Conservation (phyloP, 2,113 vertebrate species). For the Shinisaurus crocodilurus region DNA sequence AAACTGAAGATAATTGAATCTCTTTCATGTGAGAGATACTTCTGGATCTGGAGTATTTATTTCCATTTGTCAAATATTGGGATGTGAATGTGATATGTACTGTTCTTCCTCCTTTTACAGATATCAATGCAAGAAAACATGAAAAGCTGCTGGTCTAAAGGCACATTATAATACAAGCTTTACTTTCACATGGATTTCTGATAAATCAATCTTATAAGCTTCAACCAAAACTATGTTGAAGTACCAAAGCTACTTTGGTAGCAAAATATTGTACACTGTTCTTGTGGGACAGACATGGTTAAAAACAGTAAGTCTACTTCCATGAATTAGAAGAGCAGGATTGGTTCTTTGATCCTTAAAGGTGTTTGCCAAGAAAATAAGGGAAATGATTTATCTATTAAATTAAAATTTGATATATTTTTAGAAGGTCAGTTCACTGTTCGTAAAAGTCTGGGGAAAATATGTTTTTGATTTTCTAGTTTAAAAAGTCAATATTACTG, state of each 20-base stretch:
- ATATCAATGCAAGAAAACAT: background rate
- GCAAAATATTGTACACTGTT: conserved; percentile 15
- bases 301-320: background rate
- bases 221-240: background rate
- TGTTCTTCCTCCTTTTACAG: background rate
- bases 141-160: background rate
- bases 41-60: background rate
- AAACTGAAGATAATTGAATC: background rate
- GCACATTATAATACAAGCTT: background rate
- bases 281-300: background rate
- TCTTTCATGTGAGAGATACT: background rate
- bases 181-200: background rate
- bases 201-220: background rate
- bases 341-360: background rate
- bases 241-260: background rate
- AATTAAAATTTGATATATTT: conserved; percentile 17
- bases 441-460: conserved; percentile 37
- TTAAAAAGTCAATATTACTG: conserved; percentile 36
- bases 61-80: background rate
- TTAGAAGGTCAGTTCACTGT: background rate
- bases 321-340: background rate
- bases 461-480: conserved; percentile 26
- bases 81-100: background rate
- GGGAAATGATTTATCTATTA: background rate
- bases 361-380: conserved; percentile 16